Percentiles rank a stretch among this genome's conserved stretches.
phyloP scores from a whole-genome alignment of 2,888 invertebrate genomes.

The Acanthoscelides obtectus region DNA sequence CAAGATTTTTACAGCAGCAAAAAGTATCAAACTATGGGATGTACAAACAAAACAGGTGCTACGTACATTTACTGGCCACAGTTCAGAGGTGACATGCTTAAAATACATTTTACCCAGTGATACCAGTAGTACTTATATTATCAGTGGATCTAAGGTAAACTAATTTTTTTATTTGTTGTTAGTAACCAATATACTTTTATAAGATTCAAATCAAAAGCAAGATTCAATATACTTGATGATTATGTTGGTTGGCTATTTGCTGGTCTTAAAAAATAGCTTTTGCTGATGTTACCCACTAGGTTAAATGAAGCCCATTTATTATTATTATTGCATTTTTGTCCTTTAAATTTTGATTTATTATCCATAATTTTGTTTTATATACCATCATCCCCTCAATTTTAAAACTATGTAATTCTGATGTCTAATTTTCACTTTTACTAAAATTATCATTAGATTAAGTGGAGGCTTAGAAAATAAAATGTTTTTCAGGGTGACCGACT shows the following conservation, averaged over 20 bases:
- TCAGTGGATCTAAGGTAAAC: constrained; percentile 48
- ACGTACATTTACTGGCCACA: constrained; percentile 62
- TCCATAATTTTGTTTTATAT: neutral
- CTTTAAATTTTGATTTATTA: neutral
- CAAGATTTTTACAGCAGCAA: constrained; percentile 43
- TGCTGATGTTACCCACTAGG: neutral
- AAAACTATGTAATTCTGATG: no score
- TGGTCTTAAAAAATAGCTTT: neutral
- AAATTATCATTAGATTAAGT: neutral
- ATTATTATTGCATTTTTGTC: no score
- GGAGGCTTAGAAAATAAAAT: neutral
- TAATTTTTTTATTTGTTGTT: no score
- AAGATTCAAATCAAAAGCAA: neutral
- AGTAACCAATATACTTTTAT: neutral
- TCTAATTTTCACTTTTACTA: neutral
- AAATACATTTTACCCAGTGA: constrained; percentile 37
- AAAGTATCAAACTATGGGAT: constrained; percentile 61
- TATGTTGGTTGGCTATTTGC: no score
- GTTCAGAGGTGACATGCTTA: constrained; percentile 53
- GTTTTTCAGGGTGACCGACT: constrained; percentile 43
- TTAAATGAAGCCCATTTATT: no score
- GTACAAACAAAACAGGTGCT: constrained; percentile 55
- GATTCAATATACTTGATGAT: no score
- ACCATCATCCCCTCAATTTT: no score
- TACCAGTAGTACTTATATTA: constrained; percentile 41